phyloP scores from a whole-genome alignment of 2,113 vertebrate species.

The Urocolius indicus region DNA sequence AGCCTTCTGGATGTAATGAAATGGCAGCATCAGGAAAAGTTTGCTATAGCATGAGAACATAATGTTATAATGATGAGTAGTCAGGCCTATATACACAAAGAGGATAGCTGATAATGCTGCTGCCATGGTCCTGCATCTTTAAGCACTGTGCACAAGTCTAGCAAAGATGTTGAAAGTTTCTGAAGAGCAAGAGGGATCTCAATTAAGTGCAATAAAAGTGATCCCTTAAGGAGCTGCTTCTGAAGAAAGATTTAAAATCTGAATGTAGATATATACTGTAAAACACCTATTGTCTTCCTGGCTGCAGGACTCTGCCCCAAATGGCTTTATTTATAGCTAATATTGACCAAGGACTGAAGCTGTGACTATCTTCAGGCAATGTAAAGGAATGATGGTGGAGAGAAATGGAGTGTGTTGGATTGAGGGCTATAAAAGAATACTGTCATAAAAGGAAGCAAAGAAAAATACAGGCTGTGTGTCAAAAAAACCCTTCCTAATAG shows the following conservation, averaged over 20 bases:
- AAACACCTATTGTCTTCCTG: background rate
- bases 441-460: background rate
- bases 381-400: background rate
- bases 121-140: background rate
- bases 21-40: background rate
- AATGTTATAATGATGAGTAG: background rate
- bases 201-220: background rate
- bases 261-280: background rate
- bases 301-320: background rate
- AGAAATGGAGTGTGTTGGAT: background rate
- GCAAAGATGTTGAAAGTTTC: background rate
- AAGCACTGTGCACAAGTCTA: background rate
- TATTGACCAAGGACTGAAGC: background rate
- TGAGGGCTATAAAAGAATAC: background rate
- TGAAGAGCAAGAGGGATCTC: background rate
- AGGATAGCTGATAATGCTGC: background rate
- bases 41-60: background rate
- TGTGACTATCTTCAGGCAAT: background rate
- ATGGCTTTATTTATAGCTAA: background rate
- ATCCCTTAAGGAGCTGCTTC: background rate
- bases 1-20: background rate
- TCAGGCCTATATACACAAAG: background rate
- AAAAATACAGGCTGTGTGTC: slow-evolving; percentile 15
- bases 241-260: background rate
- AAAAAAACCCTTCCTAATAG: slow-evolving; percentile 1